These are phyloP conservation scores for Acleris sparsana DNA, from an alignment of 2,888 invertebrate genomes.

Conservation along the genomic window DNA sequence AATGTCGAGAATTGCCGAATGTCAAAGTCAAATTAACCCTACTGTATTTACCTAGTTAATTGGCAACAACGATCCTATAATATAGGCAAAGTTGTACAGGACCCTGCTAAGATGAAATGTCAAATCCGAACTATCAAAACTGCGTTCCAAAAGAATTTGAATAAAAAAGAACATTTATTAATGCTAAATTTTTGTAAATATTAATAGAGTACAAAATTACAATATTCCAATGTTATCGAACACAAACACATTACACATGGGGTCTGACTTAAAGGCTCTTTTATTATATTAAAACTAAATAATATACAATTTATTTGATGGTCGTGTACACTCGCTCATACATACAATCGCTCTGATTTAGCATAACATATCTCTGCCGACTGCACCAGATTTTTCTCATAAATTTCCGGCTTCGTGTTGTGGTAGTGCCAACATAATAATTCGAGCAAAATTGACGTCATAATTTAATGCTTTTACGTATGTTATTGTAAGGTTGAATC, in stretches of 20 bases:
- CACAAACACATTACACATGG: constrained; percentile 47
- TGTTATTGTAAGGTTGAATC: too few species aligned
- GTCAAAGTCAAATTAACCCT: too few species aligned
- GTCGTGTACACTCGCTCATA: constrained; percentile 40
- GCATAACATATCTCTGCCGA: constrained; percentile 34
- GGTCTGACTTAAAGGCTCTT: constrained; percentile 52
- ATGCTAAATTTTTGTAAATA: constrained; percentile 42
- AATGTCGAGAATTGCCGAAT: too few species aligned
- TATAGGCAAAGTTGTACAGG: too few species aligned
- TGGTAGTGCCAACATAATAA: too few species aligned
- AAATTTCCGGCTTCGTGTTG: background rate
- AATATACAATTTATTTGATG: constrained; percentile 37
- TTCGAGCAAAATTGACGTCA: too few species aligned
- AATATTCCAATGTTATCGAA: constrained; percentile 54
- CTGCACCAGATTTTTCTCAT: background rate
- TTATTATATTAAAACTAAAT: constrained; percentile 41
- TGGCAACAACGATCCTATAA: too few species aligned
- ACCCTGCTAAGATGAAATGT: too few species aligned
- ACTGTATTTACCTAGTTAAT: too few species aligned
- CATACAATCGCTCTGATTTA: constrained; percentile 41
- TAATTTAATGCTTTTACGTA: too few species aligned
- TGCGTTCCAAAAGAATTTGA: background rate
- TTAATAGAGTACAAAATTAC: constrained; percentile 68
- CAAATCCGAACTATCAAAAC: background rate
- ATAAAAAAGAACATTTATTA: constrained; percentile 37